Conservation (phyloP, 1,140 invertebrate species). For the Vanessa atalanta region DNA sequence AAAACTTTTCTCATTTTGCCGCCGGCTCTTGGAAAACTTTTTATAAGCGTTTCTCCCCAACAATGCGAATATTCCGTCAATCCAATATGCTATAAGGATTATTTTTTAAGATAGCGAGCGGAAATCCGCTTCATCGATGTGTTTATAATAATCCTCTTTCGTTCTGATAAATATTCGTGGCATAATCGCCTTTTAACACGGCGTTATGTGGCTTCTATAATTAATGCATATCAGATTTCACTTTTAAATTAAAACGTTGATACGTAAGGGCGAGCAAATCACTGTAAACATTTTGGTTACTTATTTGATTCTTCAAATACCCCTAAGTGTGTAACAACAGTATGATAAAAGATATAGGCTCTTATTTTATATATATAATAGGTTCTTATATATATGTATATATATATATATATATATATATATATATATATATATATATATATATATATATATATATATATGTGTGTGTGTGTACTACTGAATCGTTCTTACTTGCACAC, state of each 20-base stretch:
- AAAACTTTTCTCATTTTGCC: conserved; percentile 69
- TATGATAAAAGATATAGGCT: no score
- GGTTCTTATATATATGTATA: no score
- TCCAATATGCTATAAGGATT: conserved; percentile 43
- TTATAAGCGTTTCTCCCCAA: conserved; percentile 43
- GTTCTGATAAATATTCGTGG: conserved; percentile 1
- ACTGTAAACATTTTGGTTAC: no score
- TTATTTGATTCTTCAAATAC: no score
- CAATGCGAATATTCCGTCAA: conserved; percentile 50
- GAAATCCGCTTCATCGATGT: conserved; percentile 3
- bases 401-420: no score
- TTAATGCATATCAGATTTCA: background rate
- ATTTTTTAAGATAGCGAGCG: background rate
- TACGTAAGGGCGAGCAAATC: no score
- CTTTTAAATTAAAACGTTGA: background rate
- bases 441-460: no score
- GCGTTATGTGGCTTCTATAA: background rate
- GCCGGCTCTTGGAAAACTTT: conserved; percentile 41
- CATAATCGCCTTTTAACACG: conserved; percentile 3
- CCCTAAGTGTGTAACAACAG: no score
- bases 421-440: no score
- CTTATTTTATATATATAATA: no score
- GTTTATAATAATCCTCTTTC: conserved; percentile 11
- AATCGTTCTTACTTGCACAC: no score
- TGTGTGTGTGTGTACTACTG: no score